These are phyloP conservation scores for Apus apus DNA, from an alignment of 2,113 vertebrate species.

Conservation along the genomic window DNA sequence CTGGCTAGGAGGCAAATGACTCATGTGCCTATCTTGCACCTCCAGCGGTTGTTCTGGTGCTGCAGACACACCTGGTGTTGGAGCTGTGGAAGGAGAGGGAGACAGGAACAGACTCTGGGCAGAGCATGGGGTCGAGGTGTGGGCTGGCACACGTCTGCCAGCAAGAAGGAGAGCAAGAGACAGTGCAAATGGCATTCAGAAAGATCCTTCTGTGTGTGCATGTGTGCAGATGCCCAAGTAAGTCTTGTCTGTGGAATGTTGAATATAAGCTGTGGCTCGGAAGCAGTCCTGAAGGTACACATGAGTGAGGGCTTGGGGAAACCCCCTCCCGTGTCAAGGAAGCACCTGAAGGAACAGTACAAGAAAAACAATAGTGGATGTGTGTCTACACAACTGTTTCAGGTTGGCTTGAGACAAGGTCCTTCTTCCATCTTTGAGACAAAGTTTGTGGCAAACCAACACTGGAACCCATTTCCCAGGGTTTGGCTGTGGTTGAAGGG, in stretches of 20 bases:
- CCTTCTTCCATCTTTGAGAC: neutral
- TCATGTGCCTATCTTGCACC: slow-evolving; percentile 10
- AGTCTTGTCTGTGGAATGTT: neutral
- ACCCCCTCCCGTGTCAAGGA: neutral
- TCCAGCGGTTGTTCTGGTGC: neutral
- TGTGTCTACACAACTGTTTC: neutral
- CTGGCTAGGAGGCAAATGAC: slow-evolving; percentile 32
- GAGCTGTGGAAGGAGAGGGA: slow-evolving; percentile 1
- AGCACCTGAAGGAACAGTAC: neutral
- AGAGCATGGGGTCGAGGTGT: slow-evolving; percentile 9
- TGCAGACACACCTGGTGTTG: neutral
- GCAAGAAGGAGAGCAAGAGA: neutral
- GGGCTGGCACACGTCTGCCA: neutral
- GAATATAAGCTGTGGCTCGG: neutral
- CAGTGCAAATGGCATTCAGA: neutral
- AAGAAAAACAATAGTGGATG: neutral
- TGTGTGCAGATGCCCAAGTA: neutral
- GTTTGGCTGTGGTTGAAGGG: neutral
- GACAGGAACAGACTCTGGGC: neutral
- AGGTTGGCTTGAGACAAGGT: neutral
- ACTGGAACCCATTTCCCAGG: neutral
- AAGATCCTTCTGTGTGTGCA: neutral
- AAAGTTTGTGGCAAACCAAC: neutral
- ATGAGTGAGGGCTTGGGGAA: neutral
- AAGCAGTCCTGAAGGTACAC: neutral